Percentiles rank a stretch among this genome's conserved stretches.
These are phyloP conservation scores for Formica selysi DNA, from an alignment of 1,140 invertebrate genomes.

Conservation along the genomic window DNA sequence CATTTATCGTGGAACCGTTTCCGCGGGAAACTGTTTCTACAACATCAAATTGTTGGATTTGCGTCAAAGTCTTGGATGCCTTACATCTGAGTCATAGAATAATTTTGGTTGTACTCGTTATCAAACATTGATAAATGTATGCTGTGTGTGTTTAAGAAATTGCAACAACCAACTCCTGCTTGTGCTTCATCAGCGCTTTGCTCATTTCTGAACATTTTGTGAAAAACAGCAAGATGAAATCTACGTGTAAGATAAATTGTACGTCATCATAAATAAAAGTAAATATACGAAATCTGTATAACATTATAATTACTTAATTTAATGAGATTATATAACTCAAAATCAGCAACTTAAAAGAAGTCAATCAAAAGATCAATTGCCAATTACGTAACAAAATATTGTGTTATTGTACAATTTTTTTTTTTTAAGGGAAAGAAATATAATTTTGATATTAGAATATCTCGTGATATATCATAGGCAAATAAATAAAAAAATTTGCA, in stretches of 20 bases:
- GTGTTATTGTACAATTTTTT: not conserved
- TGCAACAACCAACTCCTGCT: not conserved
- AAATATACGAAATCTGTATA: not conserved
- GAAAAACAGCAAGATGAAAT: not conserved
- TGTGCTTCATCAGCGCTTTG: not conserved
- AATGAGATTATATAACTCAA: not conserved
- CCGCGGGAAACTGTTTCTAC: slow-evolving; percentile 35
- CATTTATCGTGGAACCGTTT: slow-evolving; percentile 70
- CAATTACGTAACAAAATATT: not conserved
- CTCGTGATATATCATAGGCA: not conserved
- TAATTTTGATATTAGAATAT: not conserved
- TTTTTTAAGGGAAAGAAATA: not conserved
- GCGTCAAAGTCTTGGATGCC: slow-evolving; percentile 14
- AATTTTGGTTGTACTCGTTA: slow-evolving; percentile 2
- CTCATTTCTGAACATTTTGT: not conserved
- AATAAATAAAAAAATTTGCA: not conserved
- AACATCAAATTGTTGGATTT: slow-evolving; percentile 48
- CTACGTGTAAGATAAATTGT: not conserved
- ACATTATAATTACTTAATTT: not conserved
- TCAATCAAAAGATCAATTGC: not conserved
- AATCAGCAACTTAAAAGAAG: not conserved
- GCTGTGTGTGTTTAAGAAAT: not conserved
- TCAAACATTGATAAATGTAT: not conserved
- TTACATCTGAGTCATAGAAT: not conserved
- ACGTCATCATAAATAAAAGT: not conserved